phyloP scores from a whole-genome alignment of 2,113 vertebrate genomes.

The Stegastes partitus region DNA sequence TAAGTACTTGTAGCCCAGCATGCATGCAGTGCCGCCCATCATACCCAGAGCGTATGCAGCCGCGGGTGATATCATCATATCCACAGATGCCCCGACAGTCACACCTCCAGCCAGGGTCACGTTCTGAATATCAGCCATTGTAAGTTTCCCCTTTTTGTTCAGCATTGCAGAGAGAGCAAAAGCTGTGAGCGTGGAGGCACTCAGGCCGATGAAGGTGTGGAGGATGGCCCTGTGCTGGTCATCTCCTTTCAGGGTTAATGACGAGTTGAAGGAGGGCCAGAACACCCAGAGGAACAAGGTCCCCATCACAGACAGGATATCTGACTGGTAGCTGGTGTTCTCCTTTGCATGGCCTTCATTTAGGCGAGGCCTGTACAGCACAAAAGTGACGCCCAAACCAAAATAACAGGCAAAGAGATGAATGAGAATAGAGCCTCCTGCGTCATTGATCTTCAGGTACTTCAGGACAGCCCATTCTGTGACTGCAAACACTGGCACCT shows the following conservation, averaged over 20 bases:
- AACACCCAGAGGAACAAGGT: slow-evolving; percentile 91
- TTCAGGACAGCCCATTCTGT: slow-evolving; percentile 85
- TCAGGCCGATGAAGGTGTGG: slow-evolving; percentile 88
- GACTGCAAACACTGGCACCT: slow-evolving; percentile 84
- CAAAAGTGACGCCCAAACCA: slow-evolving; percentile 86
- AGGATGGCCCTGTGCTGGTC: slow-evolving; percentile 88
- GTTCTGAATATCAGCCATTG: slow-evolving; percentile 87
- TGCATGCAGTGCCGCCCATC: slow-evolving; percentile 81
- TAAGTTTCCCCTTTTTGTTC: slow-evolving; percentile 84
- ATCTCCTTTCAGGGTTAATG: slow-evolving; percentile 81
- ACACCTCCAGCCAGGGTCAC: slow-evolving; percentile 89
- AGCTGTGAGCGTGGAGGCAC: slow-evolving; percentile 84
- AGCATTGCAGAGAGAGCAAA: slow-evolving; percentile 86
- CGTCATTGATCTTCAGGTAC: slow-evolving; percentile 84
- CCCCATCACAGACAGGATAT: slow-evolving; percentile 86
- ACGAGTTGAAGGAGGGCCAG: slow-evolving; percentile 90
- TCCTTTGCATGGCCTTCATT: slow-evolving; percentile 80
- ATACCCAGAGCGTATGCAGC: slow-evolving; percentile 85
- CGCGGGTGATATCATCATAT: slow-evolving; percentile 85
- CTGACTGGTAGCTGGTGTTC: slow-evolving; percentile 81
- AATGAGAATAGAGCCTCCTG: slow-evolving; percentile 88
- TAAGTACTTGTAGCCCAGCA: slow-evolving; percentile 88
- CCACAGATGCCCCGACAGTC: slow-evolving; percentile 84
- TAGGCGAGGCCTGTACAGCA: slow-evolving; percentile 79
- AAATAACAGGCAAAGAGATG: slow-evolving; percentile 92